Base-by-base conservation (phyloP, 2,797 vertebrate species). In the Gymnopithys bicolor region DNA sequence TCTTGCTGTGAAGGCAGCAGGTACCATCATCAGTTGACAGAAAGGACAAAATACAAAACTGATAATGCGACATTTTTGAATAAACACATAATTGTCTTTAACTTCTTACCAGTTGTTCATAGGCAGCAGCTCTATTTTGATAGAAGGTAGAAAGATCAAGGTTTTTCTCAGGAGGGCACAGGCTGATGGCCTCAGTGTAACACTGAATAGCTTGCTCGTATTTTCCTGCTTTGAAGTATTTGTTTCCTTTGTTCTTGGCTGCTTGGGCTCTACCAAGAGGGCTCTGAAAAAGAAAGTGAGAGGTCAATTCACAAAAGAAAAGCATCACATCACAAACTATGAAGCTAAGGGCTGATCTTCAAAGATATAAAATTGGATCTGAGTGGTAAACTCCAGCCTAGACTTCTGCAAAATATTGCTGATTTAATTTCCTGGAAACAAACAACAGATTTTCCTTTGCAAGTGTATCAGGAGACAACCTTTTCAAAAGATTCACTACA, bases 161-260 rank as follows among this genome's bases (percentile, higher is more conserved):
- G 90, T 98, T 99, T 89, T 99, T 99, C 93, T 99, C 99, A 21
- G 97, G 97, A 58, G 99, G 99, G 89, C 99, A 99, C 56, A 99
- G 96, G 90, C 97, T 98, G 84, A 99, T 99, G 90, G 99, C 99
- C 84, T 99, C 99, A 13, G 99, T 99, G 90, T 99, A 99, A 97
- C 99, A 99, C 95, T 99, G 98, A 98, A 99, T 99, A 92, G 99
- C 99, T 58, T 99, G 99, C 45, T 99, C 99, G 37, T 98, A 99
- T 97, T 99, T 99, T 93, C 98, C 98, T 81, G 99, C 99, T 98
- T 99, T 99, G 94, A 99, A 99, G 84, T 99, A 99, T 87, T 99
- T 99, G 98, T 99, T 99, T 83, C 99, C 99, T 97, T 98, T 99
- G 98, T 99, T 99, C 98, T 99, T 99, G 78, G 99, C 98, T 89